Evolutionary conservation across 2,888 invertebrate genomes (phyloP).

Genomic region (Arrhopalites spinosus): DNA sequence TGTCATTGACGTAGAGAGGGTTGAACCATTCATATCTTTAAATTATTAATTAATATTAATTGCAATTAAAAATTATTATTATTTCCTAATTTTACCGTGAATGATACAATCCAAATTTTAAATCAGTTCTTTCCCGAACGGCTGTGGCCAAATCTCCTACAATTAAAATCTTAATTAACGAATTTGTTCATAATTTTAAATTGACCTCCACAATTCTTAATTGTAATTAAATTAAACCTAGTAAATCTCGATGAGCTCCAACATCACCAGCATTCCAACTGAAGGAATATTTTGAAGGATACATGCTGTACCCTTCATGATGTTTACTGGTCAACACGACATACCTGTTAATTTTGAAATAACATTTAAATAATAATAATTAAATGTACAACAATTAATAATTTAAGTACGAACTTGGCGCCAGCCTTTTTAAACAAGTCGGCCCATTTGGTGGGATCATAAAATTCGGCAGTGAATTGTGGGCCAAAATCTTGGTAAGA

Average conservation of each 20-base stretch:
- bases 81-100: too few relatives aligned
- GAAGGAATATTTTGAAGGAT: slow-evolving; percentile 61
- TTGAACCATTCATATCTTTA: slow-evolving; percentile 89
- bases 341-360: slow-evolving; percentile 58
- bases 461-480: slow-evolving; percentile 88
- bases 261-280: slow-evolving; percentile 63
- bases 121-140: slow-evolving; percentile 65
- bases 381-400: background rate
- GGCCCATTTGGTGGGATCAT: slow-evolving; percentile 82
- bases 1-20: slow-evolving; percentile 76
- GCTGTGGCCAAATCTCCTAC: slow-evolving; percentile 71
- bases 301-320: slow-evolving; percentile 63
- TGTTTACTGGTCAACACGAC: slow-evolving; percentile 63
- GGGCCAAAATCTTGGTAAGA: slow-evolving; percentile 91
- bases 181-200: too few relatives aligned
- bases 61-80: too few relatives aligned
- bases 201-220: too few relatives aligned
- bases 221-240: slow-evolving; percentile 57
- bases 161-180: too few relatives aligned
- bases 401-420: slow-evolving; percentile 70
- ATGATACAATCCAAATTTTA: slow-evolving; percentile 84
- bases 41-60: too few relatives aligned
- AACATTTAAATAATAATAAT: background rate
- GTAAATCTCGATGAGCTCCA: slow-evolving; percentile 61
- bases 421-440: slow-evolving; percentile 80